Evolutionary conservation across 1,140 invertebrate genomes (phyloP), one percentile per base, ranked within the genome.

Genomic region (Drosophila sucinea): DNA sequence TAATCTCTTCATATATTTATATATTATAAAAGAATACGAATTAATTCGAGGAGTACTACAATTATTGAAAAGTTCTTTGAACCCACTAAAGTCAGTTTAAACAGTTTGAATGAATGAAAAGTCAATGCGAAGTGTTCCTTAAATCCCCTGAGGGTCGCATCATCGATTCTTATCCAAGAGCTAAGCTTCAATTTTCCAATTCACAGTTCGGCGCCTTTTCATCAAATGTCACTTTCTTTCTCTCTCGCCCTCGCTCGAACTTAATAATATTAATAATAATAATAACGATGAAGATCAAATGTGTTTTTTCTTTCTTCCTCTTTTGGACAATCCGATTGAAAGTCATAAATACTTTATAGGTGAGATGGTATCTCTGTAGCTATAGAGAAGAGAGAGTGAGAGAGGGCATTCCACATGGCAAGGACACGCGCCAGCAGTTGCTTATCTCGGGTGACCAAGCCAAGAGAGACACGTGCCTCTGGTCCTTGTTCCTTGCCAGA

Each of bases 401-500:
- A 35, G 51, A 44, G 47, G 32, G 62, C 57, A 60, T 29, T 60
- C 51, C 33, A 70, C 57, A 60, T 47, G 71, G 51, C 33, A 41
- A 41, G 29, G 51, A 8, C 87, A 84, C 82, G 87, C 82, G 87
- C 70, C 87, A 60, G 67, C 72, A 82, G 82, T 90, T 90, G 71
- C 89, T 91, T 91, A 91, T 91, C 89, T 76, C 79, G 89, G 89
- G 89, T 91, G 81, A 91, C 89, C 89, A 58, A 91, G 79, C 89
- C 89, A 38, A 91, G 79, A 63, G 65, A 58, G 89, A 67, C 89
- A 91, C 89, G 89, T 91, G 89, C 60, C 70, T 73, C 11, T 67
- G 65, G 63, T 51, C 63, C 83, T 79, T 83, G 64, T 66, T 73
- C 79, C 79, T 86, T 73, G 65, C 67, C 75, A 44, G 74, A 38